These are phyloP conservation scores for Lochmaea crataegi DNA, from an alignment of 2,888 invertebrate species.

Conservation along the genomic window DNA sequence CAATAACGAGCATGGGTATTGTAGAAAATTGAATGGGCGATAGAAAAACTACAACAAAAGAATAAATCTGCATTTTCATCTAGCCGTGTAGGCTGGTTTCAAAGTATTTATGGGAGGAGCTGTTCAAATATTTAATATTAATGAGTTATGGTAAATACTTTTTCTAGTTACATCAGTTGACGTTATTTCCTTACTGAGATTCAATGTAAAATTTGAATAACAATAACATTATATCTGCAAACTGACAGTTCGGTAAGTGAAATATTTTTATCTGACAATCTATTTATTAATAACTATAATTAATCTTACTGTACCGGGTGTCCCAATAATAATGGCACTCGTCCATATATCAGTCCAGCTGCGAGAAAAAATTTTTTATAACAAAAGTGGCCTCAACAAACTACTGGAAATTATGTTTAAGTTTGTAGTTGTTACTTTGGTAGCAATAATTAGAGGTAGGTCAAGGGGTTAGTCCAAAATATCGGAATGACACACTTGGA, in stretches of 20 bases:
- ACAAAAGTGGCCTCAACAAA: too few species aligned
- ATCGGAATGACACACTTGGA: too few species aligned
- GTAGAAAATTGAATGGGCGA: constrained; percentile 23
- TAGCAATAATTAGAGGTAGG: too few species aligned
- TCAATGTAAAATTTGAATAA: constrained; percentile 6
- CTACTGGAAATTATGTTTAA: too few species aligned
- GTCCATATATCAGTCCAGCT: too few species aligned
- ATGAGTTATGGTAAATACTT: constrained; percentile 24
- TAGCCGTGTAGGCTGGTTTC: constrained; percentile 18
- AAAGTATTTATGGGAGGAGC: constrained; percentile 24
- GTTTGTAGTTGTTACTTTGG: too few species aligned
- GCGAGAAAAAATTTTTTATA: too few species aligned
- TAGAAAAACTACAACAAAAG: constrained; percentile 30
- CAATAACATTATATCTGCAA: constrained; percentile 2
- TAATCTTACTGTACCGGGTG: background rate
- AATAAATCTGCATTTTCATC: constrained; percentile 27
- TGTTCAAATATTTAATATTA: constrained; percentile 26
- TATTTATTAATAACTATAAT: constrained; percentile 2
- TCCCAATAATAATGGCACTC: too few species aligned
- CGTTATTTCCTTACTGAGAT: constrained; percentile 18
- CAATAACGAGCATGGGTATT: background rate
- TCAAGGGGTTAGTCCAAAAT: too few species aligned
- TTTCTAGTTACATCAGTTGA: constrained; percentile 26
- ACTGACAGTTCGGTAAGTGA: constrained; percentile 13
- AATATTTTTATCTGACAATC: background rate